A percentile compares a stretch with the other conserved stretches of the same genome.
These are phyloP conservation scores for Suncus etruscus DNA, from an alignment of 2,113 vertebrate genomes.

Conservation along the genomic window DNA sequence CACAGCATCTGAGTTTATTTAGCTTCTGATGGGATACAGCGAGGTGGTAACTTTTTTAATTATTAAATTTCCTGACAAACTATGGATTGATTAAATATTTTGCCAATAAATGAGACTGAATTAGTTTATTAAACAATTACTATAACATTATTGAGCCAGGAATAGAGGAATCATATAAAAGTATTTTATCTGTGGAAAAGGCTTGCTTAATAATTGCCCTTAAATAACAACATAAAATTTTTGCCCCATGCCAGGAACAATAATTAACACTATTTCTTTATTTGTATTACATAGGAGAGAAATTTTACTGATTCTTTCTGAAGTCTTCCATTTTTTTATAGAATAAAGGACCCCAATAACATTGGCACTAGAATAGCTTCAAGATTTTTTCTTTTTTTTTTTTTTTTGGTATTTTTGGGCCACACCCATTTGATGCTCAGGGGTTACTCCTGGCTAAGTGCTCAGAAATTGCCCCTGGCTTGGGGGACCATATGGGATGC, in stretches of 20 bases:
- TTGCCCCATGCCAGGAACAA: no score
- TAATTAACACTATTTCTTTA: neutral
- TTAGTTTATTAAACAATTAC: slow-evolving; percentile 13
- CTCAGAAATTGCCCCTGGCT: no score
- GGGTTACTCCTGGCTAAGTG: no score
- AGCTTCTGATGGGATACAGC: neutral
- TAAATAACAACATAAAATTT: neutral
- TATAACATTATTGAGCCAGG: neutral
- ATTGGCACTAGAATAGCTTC: neutral
- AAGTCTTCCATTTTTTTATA: neutral
- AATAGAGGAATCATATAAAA: slow-evolving; percentile 17
- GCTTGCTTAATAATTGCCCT: neutral
- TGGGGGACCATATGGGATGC: no score
- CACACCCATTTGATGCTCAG: no score
- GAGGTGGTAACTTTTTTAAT: neutral
- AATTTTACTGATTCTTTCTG: neutral
- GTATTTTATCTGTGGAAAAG: neutral
- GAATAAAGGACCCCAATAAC: neutral
- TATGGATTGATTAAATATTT: neutral
- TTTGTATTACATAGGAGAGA: neutral
- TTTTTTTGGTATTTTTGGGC: no score
- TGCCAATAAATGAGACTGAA: neutral
- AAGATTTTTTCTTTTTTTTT: slow-evolving; percentile 7
- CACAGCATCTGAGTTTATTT: neutral
- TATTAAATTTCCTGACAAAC: neutral